Conservation (phyloP, 2,797 vertebrate species). For the Lycodopsis pacificus region DNA sequence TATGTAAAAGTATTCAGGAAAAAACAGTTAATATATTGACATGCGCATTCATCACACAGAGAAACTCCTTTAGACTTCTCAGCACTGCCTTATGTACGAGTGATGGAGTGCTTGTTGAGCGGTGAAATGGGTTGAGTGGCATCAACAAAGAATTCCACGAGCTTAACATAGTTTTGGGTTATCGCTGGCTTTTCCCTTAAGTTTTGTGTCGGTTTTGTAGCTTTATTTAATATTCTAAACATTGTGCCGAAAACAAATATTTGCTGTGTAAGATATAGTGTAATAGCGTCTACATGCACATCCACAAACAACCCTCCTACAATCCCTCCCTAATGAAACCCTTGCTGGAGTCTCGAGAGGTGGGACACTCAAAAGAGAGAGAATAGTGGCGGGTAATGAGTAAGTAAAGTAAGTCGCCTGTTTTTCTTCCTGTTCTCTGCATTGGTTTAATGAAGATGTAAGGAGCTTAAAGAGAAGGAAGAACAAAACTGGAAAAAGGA, state of each 20-base stretch:
- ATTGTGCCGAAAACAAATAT: too few relatives aligned
- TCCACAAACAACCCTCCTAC: slow-evolving; percentile 23
- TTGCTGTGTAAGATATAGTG: background rate
- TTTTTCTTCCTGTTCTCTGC: background rate
- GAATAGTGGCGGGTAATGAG: slow-evolving; percentile 20
- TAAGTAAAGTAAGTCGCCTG: background rate
- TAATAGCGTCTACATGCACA: background rate
- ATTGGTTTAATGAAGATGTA: background rate
- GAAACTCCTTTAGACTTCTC: background rate
- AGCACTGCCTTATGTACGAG: background rate
- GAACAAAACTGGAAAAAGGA: background rate
- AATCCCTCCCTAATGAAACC: slow-evolving; percentile 37
- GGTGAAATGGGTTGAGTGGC: background rate
- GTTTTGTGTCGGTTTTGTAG: background rate
- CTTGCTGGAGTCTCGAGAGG: slow-evolving; percentile 36
- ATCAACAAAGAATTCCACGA: background rate
- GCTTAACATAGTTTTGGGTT: slow-evolving; percentile 2
- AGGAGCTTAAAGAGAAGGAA: background rate
- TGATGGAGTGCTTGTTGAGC: slow-evolving; percentile 2
- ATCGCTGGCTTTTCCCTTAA: background rate
- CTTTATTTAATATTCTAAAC: too few relatives aligned
- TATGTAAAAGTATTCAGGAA: background rate
- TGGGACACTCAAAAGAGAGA: slow-evolving; percentile 18
- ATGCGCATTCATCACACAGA: too few relatives aligned
- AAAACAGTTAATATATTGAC: background rate